Evolutionary conservation across 2,888 invertebrate genomes (phyloP).

Genomic region (Apodemia duryi): DNA sequence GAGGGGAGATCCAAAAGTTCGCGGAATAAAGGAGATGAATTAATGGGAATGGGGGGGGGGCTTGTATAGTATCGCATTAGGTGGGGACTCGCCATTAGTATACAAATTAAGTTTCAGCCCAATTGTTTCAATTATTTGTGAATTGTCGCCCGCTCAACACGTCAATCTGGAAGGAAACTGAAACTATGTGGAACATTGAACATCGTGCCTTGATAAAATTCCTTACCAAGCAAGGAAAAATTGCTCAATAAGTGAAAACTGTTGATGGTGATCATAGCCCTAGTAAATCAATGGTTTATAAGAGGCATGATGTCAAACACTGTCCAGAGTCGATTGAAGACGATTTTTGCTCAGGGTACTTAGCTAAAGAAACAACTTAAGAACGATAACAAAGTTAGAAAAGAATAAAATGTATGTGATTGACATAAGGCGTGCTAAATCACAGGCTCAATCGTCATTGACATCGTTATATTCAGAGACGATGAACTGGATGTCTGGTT

Average conservation of each 20-base stretch:
- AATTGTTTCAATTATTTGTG: constrained; percentile 22
- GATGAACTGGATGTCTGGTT: no score
- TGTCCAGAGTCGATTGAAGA: constrained; percentile 36
- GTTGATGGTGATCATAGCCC: constrained; percentile 33
- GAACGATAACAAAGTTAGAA: no score
- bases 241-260: constrained; percentile 24
- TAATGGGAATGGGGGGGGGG: background rate
- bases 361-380: constrained; percentile 15
- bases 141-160: constrained; percentile 25
- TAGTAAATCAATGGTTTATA: constrained; percentile 29
- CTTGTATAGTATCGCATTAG: background rate
- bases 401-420: no score
- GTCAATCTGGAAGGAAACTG: constrained; percentile 26
- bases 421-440: no score
- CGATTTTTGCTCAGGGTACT: constrained; percentile 19
- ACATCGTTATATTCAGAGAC: no score
- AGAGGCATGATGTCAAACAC: constrained; percentile 34
- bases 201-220: background rate
- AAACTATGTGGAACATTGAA: constrained; percentile 23
- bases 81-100: background rate
- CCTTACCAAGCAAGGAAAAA: constrained; percentile 31
- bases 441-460: no score
- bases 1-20: background rate
- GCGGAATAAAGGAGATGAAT: background rate
- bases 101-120: background rate